These are phyloP conservation scores for Eurystomus glaucurus DNA, from an alignment of 2,797 vertebrate species.

Conservation along the genomic window DNA sequence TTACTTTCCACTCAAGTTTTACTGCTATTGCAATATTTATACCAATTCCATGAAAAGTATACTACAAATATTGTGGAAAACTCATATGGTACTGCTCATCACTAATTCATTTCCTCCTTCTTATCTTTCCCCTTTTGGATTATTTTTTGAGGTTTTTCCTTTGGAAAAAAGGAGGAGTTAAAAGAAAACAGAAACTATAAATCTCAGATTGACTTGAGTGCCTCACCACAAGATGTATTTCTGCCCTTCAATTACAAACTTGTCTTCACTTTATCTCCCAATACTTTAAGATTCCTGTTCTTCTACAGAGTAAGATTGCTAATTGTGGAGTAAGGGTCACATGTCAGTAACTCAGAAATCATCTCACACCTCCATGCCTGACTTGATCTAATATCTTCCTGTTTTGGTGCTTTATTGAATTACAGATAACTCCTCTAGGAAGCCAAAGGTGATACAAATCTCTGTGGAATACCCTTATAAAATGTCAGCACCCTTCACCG, in stretches of 20 bases:
- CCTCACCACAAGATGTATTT: not conserved
- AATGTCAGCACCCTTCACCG: not conserved
- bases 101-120: not conserved
- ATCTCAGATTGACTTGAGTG: not conserved
- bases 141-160: not conserved
- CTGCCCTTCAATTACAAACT: not conserved
- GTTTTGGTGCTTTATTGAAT: not conserved
- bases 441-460: not conserved
- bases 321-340: not conserved
- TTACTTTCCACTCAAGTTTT: not conserved
- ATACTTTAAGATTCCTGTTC: constrained; percentile 3
- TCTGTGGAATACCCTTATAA: not conserved
- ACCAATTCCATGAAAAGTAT: not conserved
- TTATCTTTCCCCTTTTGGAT: not conserved
- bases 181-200: not conserved
- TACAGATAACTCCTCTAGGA: not conserved
- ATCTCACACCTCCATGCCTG: not conserved
- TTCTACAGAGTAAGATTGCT: not conserved
- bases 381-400: not conserved
- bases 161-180: not conserved
- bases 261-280: constrained; percentile 21
- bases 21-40: not conserved
- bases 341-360: not conserved
- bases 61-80: constrained; percentile 7
- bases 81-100: not conserved